These are phyloP conservation scores for Ochotona curzoniae DNA, from an alignment of 2,113 vertebrate species.

Conservation along the genomic window DNA sequence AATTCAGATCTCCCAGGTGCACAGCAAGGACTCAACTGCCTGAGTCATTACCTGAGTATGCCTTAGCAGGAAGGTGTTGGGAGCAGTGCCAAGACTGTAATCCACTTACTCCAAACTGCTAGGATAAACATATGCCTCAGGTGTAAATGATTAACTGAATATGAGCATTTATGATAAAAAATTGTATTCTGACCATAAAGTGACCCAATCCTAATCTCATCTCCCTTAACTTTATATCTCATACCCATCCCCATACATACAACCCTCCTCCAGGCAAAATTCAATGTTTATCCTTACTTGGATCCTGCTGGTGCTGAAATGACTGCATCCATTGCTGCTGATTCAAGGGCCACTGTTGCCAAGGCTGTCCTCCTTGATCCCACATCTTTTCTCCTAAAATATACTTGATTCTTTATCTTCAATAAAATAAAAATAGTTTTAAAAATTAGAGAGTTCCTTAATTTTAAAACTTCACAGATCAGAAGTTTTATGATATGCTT, in stretches of 20 bases:
- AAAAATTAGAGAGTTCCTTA: conserved; percentile 52
- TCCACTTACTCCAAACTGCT: too few species aligned
- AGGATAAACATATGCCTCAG: too few species aligned
- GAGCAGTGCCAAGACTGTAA: too few species aligned
- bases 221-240: neutral
- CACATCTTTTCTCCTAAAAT: conserved; percentile 92
- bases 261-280: neutral
- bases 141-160: too few species aligned
- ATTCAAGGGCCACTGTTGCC: conserved; percentile 99
- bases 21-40: too few species aligned
- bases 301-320: conserved; percentile 99
- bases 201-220: neutral
- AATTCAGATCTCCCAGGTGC: too few species aligned
- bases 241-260: neutral
- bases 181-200: conserved; percentile 32
- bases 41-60: too few species aligned
- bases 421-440: conserved; percentile 65
- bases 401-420: conserved; percentile 80
- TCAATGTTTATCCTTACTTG: conserved; percentile 88
- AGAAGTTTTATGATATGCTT: conserved; percentile 51
- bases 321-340: conserved; percentile 99
- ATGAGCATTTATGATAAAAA: neutral
- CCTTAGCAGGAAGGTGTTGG: too few species aligned
- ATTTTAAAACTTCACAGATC: conserved; percentile 47
- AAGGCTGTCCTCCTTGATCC: conserved; percentile 99